Evolutionary conservation across 2,888 invertebrate species (phyloP).

Genomic region (Drosophila atripex): DNA sequence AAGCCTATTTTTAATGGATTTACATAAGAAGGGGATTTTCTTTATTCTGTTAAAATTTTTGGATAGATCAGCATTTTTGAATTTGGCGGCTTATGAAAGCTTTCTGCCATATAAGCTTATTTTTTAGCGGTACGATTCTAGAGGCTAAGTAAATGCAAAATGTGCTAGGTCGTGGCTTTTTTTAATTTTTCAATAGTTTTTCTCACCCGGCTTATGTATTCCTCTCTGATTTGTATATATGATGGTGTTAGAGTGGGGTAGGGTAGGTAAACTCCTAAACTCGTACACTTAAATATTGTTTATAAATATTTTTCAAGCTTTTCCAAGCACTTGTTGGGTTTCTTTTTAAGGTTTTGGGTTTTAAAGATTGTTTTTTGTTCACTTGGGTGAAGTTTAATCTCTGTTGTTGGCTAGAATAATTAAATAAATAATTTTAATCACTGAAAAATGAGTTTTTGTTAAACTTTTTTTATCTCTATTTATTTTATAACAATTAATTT

Average conservation of each 20-base stretch:
- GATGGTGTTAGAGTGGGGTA: neutral
- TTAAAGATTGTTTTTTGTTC: neutral
- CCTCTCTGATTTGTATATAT: conserved; percentile 24
- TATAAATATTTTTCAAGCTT: conserved; percentile 1
- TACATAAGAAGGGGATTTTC: conserved; percentile 21
- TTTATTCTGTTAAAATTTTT: neutral
- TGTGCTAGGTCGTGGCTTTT: conserved; percentile 51
- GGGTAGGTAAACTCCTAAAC: neutral
- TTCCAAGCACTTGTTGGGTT: conserved; percentile 29
- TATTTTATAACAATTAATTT: neutral
- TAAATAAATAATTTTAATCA: conserved; percentile 13
- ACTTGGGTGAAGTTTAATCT: neutral
- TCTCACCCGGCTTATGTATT: conserved; percentile 54
- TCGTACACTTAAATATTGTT: neutral
- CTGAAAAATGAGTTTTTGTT: neutral
- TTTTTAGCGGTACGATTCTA: neutral
- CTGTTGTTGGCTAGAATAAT: conserved; percentile 5
- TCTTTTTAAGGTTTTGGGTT: neutral
- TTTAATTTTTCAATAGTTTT: neutral
- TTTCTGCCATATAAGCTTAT: conserved; percentile 18
- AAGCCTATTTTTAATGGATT: conserved; percentile 10
- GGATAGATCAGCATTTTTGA: conserved; percentile 14
- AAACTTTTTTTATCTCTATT: neutral
- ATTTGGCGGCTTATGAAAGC: conserved; percentile 14
- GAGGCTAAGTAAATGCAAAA: conserved; percentile 20